phyloP scores from a whole-genome alignment of 2,888 invertebrate genomes.

The Dynastes maya region DNA sequence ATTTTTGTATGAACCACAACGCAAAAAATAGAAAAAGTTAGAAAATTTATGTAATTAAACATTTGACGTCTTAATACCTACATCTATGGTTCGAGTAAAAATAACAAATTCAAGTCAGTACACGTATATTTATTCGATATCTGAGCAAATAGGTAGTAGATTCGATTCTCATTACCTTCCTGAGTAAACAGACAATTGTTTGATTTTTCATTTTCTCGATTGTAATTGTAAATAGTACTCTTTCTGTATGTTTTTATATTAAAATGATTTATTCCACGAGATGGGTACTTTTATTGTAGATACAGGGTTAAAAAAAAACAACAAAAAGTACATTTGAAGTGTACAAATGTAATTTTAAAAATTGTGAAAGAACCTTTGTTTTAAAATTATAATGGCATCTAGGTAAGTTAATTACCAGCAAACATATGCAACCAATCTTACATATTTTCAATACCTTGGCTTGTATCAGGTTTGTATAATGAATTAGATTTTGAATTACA shows the following conservation, averaged over 20 bases:
- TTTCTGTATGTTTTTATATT: background rate
- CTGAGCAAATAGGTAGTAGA: slow-evolving; percentile 26
- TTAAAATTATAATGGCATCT: no score
- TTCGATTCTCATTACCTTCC: background rate
- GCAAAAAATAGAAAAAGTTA: background rate
- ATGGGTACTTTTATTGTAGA: no score
- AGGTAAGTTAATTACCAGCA: no score
- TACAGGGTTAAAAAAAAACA: no score
- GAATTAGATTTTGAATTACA: no score
- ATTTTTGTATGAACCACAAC: background rate
- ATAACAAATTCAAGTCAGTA: background rate
- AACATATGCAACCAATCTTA: no score
- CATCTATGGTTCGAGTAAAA: background rate
- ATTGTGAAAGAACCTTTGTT: no score
- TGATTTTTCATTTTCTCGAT: slow-evolving; percentile 1
- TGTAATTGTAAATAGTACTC: background rate
- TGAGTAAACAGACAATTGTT: background rate
- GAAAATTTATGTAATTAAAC: background rate
- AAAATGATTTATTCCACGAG: background rate
- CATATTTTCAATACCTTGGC: no score
- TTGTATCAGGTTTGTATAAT: no score
- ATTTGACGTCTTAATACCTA: background rate
- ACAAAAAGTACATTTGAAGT: no score
- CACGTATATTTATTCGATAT: background rate
- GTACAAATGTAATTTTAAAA: no score